A percentile compares a stretch with the other conserved stretches of the same genome.
Evolutionary conservation across 2,797 vertebrate species (phyloP).

Genomic region (Chelon auratus): DNA sequence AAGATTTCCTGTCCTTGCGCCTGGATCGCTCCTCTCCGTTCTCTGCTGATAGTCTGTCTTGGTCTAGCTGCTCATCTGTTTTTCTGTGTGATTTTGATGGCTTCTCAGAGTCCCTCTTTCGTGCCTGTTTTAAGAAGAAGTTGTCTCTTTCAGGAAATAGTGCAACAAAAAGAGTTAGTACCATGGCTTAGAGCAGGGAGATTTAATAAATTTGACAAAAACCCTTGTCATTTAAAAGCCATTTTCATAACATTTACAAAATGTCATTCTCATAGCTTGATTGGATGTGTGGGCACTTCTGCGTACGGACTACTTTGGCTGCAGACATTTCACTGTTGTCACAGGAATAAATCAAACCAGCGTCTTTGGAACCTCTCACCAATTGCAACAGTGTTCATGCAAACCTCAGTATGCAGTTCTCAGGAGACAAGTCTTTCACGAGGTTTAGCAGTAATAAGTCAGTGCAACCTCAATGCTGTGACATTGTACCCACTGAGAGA

Average conservation of each 20-base stretch:
- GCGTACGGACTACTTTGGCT: conserved; percentile 9
- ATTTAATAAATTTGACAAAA: conserved; percentile 73
- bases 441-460: conserved; percentile 24
- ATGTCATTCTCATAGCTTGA: conserved; percentile 40
- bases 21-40: conserved; percentile 94
- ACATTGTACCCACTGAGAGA: conserved; percentile 26
- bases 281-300: conserved; percentile 29
- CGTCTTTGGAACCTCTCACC: conserved; percentile 19
- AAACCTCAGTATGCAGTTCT: conserved; percentile 28
- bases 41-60: conserved; percentile 92
- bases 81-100: conserved; percentile 91
- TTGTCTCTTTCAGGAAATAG: conserved; percentile 99
- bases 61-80: conserved; percentile 89
- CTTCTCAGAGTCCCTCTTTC: conserved; percentile 95
- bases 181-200: conserved; percentile 82
- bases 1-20: conserved; percentile 91
- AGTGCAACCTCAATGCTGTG: conserved; percentile 26
- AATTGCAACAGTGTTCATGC: conserved; percentile 45
- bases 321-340: conserved; percentile 7
- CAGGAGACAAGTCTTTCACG: not conserved
- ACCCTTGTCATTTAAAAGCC: conserved; percentile 77
- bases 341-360: conserved; percentile 21
- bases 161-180: conserved; percentile 99
- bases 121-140: conserved; percentile 99
- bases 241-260: conserved; percentile 51